Evolutionary conservation across 2,113 vertebrate species (phyloP).

Genomic region (Passer montanus): DNA sequence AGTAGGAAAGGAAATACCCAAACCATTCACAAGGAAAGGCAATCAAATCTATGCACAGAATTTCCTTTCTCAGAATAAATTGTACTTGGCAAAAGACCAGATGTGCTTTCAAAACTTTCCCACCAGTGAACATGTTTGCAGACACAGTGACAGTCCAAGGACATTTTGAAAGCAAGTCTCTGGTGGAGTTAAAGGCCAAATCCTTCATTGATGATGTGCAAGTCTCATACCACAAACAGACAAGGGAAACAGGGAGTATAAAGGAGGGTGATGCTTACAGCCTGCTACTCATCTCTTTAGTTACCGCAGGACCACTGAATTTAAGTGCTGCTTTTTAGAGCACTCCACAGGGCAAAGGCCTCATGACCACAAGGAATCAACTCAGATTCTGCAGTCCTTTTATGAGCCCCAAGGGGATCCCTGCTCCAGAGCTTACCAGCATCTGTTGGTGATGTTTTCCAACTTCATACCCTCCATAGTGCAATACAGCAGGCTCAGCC

Average conservation of each 20-base stretch:
- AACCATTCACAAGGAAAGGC: neutral
- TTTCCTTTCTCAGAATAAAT: neutral
- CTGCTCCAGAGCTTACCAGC: constrained; percentile 76
- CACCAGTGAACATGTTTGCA: neutral
- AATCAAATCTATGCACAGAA: neutral
- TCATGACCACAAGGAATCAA: neutral
- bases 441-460: constrained; percentile 79
- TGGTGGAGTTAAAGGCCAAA: neutral
- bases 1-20: neutral
- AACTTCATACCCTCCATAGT: constrained; percentile 89
- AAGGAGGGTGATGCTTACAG: neutral
- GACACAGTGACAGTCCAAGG: neutral
- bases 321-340: constrained; percentile 5
- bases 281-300: neutral
- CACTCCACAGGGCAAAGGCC: neutral
- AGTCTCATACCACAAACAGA: neutral
- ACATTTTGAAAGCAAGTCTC: neutral
- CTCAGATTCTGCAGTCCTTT: neutral
- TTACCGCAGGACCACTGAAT: neutral
- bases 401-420: neutral
- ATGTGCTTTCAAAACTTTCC: neutral
- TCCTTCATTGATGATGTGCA: neutral
- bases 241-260: neutral
- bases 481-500: constrained; percentile 85
- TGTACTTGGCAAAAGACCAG: neutral